Percentiles rank a stretch among this genome's conserved stretches.
phyloP scores from a whole-genome alignment of 1,140 invertebrate species.

The Acromyrmex charruanus region DNA sequence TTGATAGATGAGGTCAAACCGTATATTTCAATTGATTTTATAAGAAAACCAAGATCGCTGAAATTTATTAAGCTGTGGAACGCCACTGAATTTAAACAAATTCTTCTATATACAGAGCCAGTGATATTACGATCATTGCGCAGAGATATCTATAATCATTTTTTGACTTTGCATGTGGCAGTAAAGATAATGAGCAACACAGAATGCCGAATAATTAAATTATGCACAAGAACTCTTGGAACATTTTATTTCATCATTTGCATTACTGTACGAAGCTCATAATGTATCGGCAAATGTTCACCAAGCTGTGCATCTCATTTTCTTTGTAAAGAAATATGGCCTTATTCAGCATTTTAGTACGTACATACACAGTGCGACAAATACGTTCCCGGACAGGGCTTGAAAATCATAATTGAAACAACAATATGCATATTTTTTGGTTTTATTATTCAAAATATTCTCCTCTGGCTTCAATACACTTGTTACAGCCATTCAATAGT shows the following conservation, averaged over 20 bases:
- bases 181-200: neutral
- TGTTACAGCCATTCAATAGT: too few species aligned
- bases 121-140: neutral
- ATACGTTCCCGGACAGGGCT: too few species aligned
- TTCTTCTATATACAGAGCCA: neutral
- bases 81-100: conserved; percentile 4
- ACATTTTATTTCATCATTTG: conserved; percentile 6
- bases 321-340: neutral
- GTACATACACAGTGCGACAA: neutral
- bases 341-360: conserved; percentile 17
- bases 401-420: too few species aligned
- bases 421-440: too few species aligned
- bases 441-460: too few species aligned
- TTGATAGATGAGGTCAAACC: too few species aligned
- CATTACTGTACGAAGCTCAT: neutral
- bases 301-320: conserved; percentile 17
- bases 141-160: neutral
- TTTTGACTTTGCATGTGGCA: neutral
- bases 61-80: conserved; percentile 12
- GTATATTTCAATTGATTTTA: neutral
- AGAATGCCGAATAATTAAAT: neutral
- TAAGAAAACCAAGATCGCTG: neutral
- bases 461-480: too few species aligned
- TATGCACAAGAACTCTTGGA: neutral
- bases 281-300: conserved; percentile 13